Conservation (phyloP, 2,888 invertebrate genomes). For the Mystacides longicornis region DNA sequence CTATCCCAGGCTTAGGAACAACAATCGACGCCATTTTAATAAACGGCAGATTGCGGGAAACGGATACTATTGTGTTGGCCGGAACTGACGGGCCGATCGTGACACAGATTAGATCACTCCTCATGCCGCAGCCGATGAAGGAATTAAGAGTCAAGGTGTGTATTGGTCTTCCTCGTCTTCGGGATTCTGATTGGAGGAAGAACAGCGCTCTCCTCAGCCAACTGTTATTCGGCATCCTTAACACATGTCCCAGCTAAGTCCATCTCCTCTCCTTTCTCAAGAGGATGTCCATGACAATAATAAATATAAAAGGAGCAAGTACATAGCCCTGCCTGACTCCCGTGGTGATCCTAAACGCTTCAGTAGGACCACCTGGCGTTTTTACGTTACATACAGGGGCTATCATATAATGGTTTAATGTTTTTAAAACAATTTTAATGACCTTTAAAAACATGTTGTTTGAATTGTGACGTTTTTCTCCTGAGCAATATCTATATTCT, state of each 20-base stretch:
- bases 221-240: background rate
- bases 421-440: too few relatives aligned
- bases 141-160: slow-evolving; percentile 89
- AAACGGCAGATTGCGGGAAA: slow-evolving; percentile 89
- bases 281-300: too few relatives aligned
- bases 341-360: too few relatives aligned
- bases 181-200: too few relatives aligned
- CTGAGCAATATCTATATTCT: slow-evolving; percentile 3
- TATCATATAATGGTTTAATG: too few relatives aligned
- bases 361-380: too few relatives aligned
- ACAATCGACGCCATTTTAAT: slow-evolving; percentile 98
- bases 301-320: too few relatives aligned
- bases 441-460: too few relatives aligned
- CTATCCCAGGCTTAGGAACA: slow-evolving; percentile 92
- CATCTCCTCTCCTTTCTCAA: background rate
- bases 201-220: background rate
- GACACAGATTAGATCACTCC: slow-evolving; percentile 90
- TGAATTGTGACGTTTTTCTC: too few relatives aligned
- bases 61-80: slow-evolving; percentile 90
- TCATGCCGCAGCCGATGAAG: slow-evolving; percentile 97
- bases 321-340: too few relatives aligned
- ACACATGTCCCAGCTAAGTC: background rate
- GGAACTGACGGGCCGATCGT: slow-evolving; percentile 98
- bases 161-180: background rate
- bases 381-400: too few relatives aligned